Conservation (phyloP, 2,888 invertebrate species). For the Scrobipalpa costella region DNA sequence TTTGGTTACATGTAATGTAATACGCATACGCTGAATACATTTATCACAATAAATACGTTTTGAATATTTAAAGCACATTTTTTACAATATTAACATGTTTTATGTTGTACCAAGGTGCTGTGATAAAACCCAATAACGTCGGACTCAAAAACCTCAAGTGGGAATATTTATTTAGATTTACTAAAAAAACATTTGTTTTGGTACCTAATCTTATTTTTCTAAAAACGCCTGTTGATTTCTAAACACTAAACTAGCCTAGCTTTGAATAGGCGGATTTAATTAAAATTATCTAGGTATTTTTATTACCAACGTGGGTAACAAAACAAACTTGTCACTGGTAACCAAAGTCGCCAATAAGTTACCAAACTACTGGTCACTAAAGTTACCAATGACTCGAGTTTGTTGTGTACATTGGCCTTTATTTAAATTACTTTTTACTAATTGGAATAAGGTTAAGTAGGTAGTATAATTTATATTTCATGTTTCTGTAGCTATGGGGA, state of each 20-base stretch:
- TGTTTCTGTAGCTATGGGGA: too few relatives aligned
- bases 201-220: not conserved
- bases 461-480: too few relatives aligned
- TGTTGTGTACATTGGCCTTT: too few relatives aligned
- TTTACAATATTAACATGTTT: slow-evolving; percentile 47
- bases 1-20: too few relatives aligned
- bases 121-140: slow-evolving; percentile 24
- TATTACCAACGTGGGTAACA: not conserved
- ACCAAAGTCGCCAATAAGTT: not conserved
- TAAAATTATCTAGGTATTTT: slow-evolving; percentile 3
- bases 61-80: slow-evolving; percentile 34
- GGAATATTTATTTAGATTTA: not conserved
- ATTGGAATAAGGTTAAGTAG: too few relatives aligned
- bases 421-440: too few relatives aligned
- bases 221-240: slow-evolving; percentile 13
- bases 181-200: not conserved
- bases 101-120: slow-evolving; percentile 75
- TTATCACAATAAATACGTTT: too few relatives aligned
- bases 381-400: too few relatives aligned
- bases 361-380: too few relatives aligned
- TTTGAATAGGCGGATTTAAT: slow-evolving; percentile 14
- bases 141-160: not conserved
- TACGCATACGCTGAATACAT: too few relatives aligned
- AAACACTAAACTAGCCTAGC: slow-evolving; percentile 18
- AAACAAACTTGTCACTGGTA: slow-evolving; percentile 1